Conservation (phyloP, 2,113 vertebrate species). For the Rattus norvegicus region DNA sequence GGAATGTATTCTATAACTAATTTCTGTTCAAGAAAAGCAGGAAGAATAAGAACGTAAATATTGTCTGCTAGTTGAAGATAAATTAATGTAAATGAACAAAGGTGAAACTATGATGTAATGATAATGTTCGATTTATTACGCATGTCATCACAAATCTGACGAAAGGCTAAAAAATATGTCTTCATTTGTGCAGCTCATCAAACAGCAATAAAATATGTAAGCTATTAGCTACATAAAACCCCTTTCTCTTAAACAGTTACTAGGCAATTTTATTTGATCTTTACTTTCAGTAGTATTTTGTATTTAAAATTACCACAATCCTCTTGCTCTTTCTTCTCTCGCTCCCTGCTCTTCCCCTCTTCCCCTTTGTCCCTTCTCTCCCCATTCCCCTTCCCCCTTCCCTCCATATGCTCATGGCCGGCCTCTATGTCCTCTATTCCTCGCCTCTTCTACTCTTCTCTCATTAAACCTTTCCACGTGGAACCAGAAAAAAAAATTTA, state of each 20-base stretch:
- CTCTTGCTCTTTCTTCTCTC: too few species aligned
- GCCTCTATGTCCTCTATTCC: too few species aligned
- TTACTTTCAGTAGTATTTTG: background rate
- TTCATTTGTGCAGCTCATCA: background rate
- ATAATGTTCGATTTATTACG: constrained; percentile 38
- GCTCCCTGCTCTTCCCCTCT: too few species aligned
- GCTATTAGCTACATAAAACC: background rate
- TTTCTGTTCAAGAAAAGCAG: constrained; percentile 29
- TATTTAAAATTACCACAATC: background rate
- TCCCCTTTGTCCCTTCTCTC: too few species aligned
- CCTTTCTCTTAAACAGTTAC: background rate
- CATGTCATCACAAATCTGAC: constrained; percentile 9
- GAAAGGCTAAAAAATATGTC: constrained; percentile 40
- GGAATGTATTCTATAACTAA: constrained; percentile 43
- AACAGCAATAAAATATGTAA: background rate
- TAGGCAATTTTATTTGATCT: background rate
- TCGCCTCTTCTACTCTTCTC: too few species aligned
- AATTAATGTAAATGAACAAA: constrained; percentile 51
- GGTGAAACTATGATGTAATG: constrained; percentile 50
- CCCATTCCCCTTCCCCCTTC: too few species aligned
- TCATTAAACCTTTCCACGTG: too few species aligned
- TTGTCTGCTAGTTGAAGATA: constrained; percentile 58
- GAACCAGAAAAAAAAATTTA: too few species aligned
- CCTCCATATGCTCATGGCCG: too few species aligned
- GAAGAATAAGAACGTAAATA: constrained; percentile 34